Conservation (phyloP, 1,140 invertebrate species). For the Cataglyphis hispanica region DNA sequence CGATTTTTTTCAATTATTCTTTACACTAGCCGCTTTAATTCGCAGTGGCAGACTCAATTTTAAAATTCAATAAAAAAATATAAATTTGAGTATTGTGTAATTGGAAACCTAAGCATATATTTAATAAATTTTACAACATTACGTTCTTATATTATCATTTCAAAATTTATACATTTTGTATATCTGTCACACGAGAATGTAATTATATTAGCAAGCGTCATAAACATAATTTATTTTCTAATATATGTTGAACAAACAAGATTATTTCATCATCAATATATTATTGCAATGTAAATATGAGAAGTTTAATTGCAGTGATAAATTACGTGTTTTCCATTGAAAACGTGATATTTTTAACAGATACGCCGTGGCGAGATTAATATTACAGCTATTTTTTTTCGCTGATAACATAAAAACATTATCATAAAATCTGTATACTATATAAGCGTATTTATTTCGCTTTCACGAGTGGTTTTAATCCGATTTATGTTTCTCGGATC, state of each 20-base stretch:
- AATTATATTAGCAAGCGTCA: not conserved
- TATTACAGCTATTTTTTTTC: conserved; percentile 46
- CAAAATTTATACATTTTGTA: not conserved
- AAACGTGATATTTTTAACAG: conserved; percentile 49
- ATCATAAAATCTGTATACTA: conserved; percentile 43
- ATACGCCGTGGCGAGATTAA: conserved; percentile 32
- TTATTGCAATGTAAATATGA: conserved; percentile 32
- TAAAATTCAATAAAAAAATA: not conserved
- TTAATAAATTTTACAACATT: conserved; percentile 1
- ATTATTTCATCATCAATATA: not conserved
- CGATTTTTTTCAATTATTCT: not conserved
- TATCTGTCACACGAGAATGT: not conserved
- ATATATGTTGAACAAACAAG: not conserved
- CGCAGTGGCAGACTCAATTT: not conserved
- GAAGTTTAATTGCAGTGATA: conserved; percentile 2
- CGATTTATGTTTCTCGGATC: conserved; percentile 68
- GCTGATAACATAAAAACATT: conserved; percentile 44
- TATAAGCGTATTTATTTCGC: conserved; percentile 57
- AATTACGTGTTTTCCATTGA: conserved; percentile 13
- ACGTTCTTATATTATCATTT: not conserved
- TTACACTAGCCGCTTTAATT: not conserved
- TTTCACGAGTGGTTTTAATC: conserved; percentile 61
- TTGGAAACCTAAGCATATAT: not conserved
- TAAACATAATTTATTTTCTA: conserved; percentile 33
- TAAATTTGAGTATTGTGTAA: not conserved